A percentile compares a stretch with the other conserved stretches of the same genome.
Evolutionary conservation across 2,797 vertebrate species (phyloP).

Genomic region (Helarctos malayanus): DNA sequence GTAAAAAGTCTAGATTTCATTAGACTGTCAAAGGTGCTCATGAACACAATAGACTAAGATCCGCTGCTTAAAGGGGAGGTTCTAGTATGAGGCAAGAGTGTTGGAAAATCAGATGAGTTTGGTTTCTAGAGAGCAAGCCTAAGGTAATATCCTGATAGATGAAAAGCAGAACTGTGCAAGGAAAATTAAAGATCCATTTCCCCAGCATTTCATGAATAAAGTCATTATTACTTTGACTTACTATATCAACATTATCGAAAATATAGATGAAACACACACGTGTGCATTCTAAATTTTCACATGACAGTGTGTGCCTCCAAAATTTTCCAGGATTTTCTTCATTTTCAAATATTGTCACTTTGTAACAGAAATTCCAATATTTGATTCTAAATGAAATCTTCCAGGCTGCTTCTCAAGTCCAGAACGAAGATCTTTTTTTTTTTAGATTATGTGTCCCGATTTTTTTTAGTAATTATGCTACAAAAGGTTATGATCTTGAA

Average conservation of each 20-base stretch:
- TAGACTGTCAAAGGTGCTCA: not conserved
- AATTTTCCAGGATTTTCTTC: not conserved
- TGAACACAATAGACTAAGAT: not conserved
- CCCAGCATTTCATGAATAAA: not conserved
- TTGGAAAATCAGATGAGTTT: not conserved
- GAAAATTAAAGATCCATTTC: not conserved
- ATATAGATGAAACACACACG: not conserved
- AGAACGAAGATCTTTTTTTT: not conserved
- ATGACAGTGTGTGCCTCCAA: not conserved
- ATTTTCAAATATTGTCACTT: not conserved
- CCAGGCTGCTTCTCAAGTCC: not conserved
- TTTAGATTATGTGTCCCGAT: not conserved
- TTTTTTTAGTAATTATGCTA: not conserved
- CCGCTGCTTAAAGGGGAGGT: not conserved
- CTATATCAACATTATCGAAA: not conserved
- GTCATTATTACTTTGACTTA: not conserved
- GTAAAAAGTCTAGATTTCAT: not conserved
- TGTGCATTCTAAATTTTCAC: not conserved
- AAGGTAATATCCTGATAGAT: not conserved
- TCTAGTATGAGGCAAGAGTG: not conserved
- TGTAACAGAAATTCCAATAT: constrained; percentile 10
- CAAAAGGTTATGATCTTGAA: constrained; percentile 16
- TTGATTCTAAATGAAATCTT: not conserved
- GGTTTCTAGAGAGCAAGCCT: not conserved
- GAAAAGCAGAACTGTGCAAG: not conserved